Evolutionary conservation across 2,797 vertebrate species (phyloP), one percentile per base, ranked within the genome.

Genomic region (Limosa lapponica): DNA sequence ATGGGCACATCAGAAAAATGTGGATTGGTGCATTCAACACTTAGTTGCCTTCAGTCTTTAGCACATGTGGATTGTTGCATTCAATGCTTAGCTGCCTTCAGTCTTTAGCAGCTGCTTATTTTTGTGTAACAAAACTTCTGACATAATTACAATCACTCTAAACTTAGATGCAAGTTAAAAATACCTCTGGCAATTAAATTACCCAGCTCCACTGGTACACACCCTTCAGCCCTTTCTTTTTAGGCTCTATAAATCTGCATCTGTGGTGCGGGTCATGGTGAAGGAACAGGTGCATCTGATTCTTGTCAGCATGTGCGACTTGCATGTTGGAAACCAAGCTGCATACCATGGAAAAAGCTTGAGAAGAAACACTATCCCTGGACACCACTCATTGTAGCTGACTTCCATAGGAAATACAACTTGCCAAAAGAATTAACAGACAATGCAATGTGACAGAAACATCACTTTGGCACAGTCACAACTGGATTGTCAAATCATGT

Each of bases 111-210:
- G 86, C 74, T 95, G 84, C 80, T 96, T 93, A 79, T 88, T 96
- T 92, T 57, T 84, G 73, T 73, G 37, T 67, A 74, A 91, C 71
- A 87, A 89, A 95, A 92, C 55, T 87, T 95, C 83, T 75, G 87
- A 79, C 73, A 59, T 75, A 93, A 96, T 93, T 93, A 95, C 36
- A 84, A 87, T 79, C 73, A 52, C 58, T 93, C 89, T 69, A 91
- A 94, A 94, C 86, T 91, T 91, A 93, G 84, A 95, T 49, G n/a
- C 3, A 4, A 94, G 69, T 30, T 93, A 95, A 95, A 96, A 95
- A 88, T 90, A 92, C 11, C 73, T 54, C 58, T 59, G 66, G 52
- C 71, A 62, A 41, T 41, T 64, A 71, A 85, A 92, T 36, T 17
- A 61, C 41, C 66, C 82, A 65, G 59, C 54, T 84, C 52, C 34